Evolutionary conservation across 2,113 vertebrate species (phyloP), one percentile per base, ranked within the genome.

Genomic region (Dinomys branickii): DNA sequence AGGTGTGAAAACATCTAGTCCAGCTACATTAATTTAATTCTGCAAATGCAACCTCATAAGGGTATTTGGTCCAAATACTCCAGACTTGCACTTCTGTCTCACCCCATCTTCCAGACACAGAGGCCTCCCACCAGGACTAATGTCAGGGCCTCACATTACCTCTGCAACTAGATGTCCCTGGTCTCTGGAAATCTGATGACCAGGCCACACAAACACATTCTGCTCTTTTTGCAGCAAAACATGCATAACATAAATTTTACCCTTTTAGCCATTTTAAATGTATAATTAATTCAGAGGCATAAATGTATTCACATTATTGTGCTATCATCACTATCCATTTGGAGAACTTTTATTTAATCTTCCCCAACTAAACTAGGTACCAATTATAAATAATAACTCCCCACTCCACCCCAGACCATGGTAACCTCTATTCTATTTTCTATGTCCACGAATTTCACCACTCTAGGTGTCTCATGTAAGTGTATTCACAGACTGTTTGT

Each of bases 21-120:
- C 67, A 61, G 52, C 30, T 50, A 67, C 47, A 59, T 61, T 19
- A n/a, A 90, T 77, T 85, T 82, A 85, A 92, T 90, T 92, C 89
- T 92, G 50, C 9, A 92, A 92, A 33, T 61, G 47, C 19, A 38
- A 54, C 22, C 22, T 28, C 28, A 38, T 35, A 54, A 61, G 47
- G 8, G 17, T 75, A 83, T 41, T 82, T 30, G 71, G 61, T 88
- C 52, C n/a, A 63, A 69, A 84, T 80, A 56, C 26, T 44, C 20
- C 30, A 44, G 67, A 56, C 17, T 71, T 75, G 38, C 24, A 30
- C 28, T 83, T 95, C 24, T 83, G 11, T 63, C 75, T 77, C 35
- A 81, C 65, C 94, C 63, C 47, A 44, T 73, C 14, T 16, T 50
- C 35, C 30, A 88, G 54, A 65, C 44, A 35, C 35, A 71, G 26